A percentile compares a stretch with the other conserved stretches of the same genome.
Evolutionary conservation across 2,888 invertebrate genomes (phyloP).

Genomic region (Pristionchus entomophagus): DNA sequence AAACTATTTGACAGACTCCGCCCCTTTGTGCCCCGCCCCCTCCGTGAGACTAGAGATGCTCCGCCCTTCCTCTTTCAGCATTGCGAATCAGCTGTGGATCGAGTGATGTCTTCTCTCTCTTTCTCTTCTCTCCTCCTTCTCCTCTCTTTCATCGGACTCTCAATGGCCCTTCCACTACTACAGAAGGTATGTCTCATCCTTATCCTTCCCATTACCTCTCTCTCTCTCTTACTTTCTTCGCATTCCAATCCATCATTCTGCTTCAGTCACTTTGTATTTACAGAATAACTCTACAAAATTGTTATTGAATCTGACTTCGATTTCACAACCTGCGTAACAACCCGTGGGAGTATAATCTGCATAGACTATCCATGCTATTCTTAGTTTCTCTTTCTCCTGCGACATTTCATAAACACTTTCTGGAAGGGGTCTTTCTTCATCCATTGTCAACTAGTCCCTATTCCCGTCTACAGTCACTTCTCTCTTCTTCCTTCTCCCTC

Average conservation of each 20-base stretch:
- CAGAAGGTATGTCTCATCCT: neutral
- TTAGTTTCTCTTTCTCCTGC: neutral
- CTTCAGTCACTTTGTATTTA: no score
- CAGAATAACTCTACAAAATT: no score
- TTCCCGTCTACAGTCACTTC: neutral
- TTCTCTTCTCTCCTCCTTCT: neutral
- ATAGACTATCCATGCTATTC: neutral
- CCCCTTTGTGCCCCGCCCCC: no score
- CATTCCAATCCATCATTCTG: no score
- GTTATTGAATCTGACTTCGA: neutral
- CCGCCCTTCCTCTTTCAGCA: neutral
- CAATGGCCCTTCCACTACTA: neutral
- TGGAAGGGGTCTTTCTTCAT: neutral
- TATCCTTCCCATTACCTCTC: neutral
- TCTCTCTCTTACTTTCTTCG: neutral
- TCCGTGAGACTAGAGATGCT: no score
- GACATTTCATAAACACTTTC: neutral
- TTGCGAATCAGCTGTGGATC: neutral
- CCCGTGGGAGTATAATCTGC: no score
- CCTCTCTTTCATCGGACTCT: neutral
- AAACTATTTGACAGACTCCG: no score
- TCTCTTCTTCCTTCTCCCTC: neutral
- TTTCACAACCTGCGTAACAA: neutral
- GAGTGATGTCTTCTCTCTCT: slow-evolving; percentile 14
- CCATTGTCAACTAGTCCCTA: neutral